Evolutionary conservation across 2,888 invertebrate genomes (phyloP), one percentile per base, ranked within the genome.

Genomic region (Pristionchus maxplancki): DNA sequence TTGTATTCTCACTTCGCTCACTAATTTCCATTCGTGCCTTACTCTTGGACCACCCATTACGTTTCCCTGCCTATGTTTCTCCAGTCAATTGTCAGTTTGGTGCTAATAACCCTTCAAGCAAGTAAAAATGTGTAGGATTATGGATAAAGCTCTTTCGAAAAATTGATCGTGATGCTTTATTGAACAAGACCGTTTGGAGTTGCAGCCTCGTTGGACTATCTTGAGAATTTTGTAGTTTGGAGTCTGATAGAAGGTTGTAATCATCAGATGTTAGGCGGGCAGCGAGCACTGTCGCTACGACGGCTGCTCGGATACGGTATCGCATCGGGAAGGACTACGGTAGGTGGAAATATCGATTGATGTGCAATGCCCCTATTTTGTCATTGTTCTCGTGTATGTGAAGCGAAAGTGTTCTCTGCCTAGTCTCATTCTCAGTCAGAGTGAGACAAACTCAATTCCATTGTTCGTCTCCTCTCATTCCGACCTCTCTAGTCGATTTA

Each of bases 1-100:
- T 83, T 81, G 48, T 48, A 24, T 31, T 83, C 50, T 48, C 81
- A 50, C 50, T 81, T 44, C 24, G 53, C 53, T 53, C 53, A 83
- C 28, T 34, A 44, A 44, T 50, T 83, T 53, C 17, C 24, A 40
- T 83, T 34, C 31, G 82, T 83, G 82, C 82, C 82, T 83, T 83
- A 44, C 50, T 83, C 34, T 20, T 53, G 44, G 82, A 83, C 44
- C 24, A 15, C 20, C 28, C 50, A 28, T 53, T 78, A 44, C 20
- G 78, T 28, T 74, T 37, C 15, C 24, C 67, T 83, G 34, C 34
- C 53, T 53, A 53, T 17, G 31, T 53, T 4, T 31, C 34, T 50
- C 50, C 44, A 50, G 34, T 50, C 81, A 28, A 48, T 48, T 83
- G 34, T 31, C 50, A 31, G 34, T 83, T 83, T 53, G 53, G 53